A percentile compares a stretch with the other conserved stretches of the same genome.
Evolutionary conservation across 2,797 vertebrate species (phyloP).

Genomic region (Hephaestus fuliginosus): DNA sequence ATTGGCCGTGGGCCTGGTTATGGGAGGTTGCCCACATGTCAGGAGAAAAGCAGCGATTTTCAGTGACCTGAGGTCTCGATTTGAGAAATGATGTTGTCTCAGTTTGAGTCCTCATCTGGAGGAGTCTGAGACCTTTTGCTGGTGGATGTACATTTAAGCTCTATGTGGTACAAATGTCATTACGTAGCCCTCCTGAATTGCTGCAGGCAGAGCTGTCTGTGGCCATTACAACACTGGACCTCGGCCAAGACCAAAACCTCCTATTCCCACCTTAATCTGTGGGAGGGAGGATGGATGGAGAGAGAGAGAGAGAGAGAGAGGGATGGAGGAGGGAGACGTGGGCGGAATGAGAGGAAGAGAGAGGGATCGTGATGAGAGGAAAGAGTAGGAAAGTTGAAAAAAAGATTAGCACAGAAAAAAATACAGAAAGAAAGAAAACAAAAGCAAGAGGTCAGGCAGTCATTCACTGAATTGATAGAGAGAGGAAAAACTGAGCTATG

Average conservation of each 20-base stretch:
- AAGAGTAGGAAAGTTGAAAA: slow-evolving; percentile 27
- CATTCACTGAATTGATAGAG: slow-evolving; percentile 33
- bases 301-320: slow-evolving; percentile 1
- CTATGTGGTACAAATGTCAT: slow-evolving; percentile 65
- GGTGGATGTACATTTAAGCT: slow-evolving; percentile 53
- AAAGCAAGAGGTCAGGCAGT: slow-evolving; percentile 53
- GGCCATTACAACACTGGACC: slow-evolving; percentile 72
- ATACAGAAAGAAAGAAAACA: slow-evolving; percentile 24
- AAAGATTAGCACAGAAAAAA: slow-evolving; percentile 23
- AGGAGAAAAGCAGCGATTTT: slow-evolving; percentile 26
- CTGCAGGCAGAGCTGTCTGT: slow-evolving; percentile 58
- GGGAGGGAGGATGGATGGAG: slow-evolving; percentile 60
- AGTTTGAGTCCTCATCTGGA: slow-evolving; percentile 50
- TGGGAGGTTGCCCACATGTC: slow-evolving; percentile 11
- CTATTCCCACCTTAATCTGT: slow-evolving; percentile 81
- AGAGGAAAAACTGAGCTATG: slow-evolving; percentile 40
- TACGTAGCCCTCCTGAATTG: slow-evolving; percentile 48
- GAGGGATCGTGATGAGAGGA: slow-evolving; percentile 31
- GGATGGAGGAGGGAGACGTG: slow-evolving; percentile 47
- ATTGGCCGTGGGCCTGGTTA: slow-evolving; percentile 18
- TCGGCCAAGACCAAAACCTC: slow-evolving; percentile 76
- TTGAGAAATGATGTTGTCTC: slow-evolving; percentile 47
- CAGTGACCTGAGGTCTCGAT: slow-evolving; percentile 24
- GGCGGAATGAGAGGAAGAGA: slow-evolving; percentile 46
- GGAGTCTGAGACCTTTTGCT: slow-evolving; percentile 34